These are phyloP conservation scores for Forbesichthys papilliferus DNA, from an alignment of 2,113 vertebrate species.

Conservation along the genomic window DNA sequence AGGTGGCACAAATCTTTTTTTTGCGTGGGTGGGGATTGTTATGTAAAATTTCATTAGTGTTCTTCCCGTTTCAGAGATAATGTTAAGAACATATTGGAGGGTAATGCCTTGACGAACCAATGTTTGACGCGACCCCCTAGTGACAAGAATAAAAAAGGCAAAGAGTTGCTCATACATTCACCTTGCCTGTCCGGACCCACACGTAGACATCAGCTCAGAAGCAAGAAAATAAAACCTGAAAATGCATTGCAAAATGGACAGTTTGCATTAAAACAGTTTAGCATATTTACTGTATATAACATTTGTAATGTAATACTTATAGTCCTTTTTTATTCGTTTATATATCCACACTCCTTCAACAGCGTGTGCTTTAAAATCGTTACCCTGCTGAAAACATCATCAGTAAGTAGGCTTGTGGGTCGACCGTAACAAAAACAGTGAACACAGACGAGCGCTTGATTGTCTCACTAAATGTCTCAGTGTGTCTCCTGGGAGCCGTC, in stretches of 20 bases:
- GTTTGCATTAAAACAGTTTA: conserved; percentile 75
- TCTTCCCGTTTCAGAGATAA: conserved; percentile 74
- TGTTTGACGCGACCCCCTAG: conserved; percentile 62
- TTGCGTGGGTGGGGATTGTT: conserved; percentile 66
- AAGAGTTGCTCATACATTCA: conserved; percentile 77
- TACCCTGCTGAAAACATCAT: conserved; percentile 78
- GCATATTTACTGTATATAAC: conserved; percentile 81
- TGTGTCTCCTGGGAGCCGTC: conserved; percentile 64
- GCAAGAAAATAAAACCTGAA: conserved; percentile 63
- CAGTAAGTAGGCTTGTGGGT: conserved; percentile 66
- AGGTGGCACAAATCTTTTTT: conserved; percentile 59
- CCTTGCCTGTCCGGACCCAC: conserved; percentile 64
- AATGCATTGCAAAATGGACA: conserved; percentile 70
- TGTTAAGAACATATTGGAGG: conserved; percentile 78
- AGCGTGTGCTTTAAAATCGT: conserved; percentile 70
- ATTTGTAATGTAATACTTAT: conserved; percentile 72
- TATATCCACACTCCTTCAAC: conserved; percentile 67
- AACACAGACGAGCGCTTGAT: conserved; percentile 78
- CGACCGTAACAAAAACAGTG: conserved; percentile 75
- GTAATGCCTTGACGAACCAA: conserved; percentile 73
- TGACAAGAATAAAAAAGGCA: conserved; percentile 70
- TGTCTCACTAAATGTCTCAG: conserved; percentile 76
- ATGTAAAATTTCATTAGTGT: conserved; percentile 75
- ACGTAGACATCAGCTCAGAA: conserved; percentile 59
- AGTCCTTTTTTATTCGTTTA: conserved; percentile 6